Conservation (phyloP, 2,797 vertebrate species). For the Pelochelys cantorii region DNA sequence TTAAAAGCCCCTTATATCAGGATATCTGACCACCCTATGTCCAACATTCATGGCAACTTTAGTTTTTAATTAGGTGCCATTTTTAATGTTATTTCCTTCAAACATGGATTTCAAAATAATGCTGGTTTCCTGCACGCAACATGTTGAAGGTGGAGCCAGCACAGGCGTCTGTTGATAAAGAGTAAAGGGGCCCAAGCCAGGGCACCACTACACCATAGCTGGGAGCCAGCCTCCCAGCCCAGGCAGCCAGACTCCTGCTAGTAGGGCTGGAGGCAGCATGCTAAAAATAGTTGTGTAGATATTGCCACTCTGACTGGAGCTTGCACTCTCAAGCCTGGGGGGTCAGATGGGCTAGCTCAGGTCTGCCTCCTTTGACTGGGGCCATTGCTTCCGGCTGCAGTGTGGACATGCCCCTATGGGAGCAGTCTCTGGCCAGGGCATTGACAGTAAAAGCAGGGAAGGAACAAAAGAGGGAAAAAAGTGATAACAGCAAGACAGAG, state of each 20-base stretch:
- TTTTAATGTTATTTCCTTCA: rapidly evolving
- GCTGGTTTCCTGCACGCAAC: rapidly evolving
- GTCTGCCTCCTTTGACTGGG: background rate
- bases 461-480: background rate
- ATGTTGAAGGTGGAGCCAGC: background rate
- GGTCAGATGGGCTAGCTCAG: background rate
- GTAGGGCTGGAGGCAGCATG: background rate
- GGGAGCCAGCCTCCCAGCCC: background rate
- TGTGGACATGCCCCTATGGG: rapidly evolving
- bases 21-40: background rate
- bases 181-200: background rate
- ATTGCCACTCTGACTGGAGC: background rate
- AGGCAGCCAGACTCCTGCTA: background rate
- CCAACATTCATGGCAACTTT: background rate
- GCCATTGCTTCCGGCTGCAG: background rate
- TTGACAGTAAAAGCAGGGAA: rapidly evolving
- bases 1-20: background rate
- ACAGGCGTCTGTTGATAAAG: background rate
- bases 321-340: background rate
- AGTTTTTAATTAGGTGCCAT: background rate
- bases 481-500: no score
- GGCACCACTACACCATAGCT: background rate
- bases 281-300: background rate
- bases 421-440: background rate
- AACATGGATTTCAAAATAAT: rapidly evolving